Conservation (phyloP, 2,797 vertebrate genomes). For the Moxostoma hubbsi region DNA sequence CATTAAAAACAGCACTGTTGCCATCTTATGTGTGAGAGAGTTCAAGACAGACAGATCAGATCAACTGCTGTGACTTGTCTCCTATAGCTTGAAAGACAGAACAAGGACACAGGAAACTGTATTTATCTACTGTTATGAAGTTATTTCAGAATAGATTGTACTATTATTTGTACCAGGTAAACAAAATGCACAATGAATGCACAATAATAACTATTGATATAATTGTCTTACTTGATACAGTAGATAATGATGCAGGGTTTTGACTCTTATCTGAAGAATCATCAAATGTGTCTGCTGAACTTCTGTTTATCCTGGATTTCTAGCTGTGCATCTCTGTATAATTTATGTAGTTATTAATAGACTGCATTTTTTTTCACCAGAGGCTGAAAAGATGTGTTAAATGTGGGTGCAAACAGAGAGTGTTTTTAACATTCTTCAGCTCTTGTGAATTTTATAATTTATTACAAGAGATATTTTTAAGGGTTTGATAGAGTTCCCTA, state of each 20-base stretch:
- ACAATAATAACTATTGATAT: too few species aligned
- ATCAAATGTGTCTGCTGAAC: neutral
- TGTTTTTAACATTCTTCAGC: neutral
- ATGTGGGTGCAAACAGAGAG: too few species aligned
- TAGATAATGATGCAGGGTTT: too few species aligned
- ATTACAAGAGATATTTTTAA: neutral
- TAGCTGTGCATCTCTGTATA: neutral
- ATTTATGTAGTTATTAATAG: neutral
- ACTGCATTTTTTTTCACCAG: neutral
- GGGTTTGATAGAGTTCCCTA: neutral
- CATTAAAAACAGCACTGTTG: constrained; percentile 9
- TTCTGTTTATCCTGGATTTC: neutral
- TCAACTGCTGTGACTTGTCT: neutral
- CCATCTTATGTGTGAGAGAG: constrained; percentile 13
- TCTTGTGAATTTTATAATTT: neutral
- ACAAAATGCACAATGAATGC: too few species aligned
- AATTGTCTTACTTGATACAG: too few species aligned
- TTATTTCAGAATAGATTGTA: too few species aligned
- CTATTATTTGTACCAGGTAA: too few species aligned
- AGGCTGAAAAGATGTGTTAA: too few species aligned
- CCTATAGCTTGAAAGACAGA: neutral
- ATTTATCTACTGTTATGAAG: too few species aligned
- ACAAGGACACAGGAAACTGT: too few species aligned
- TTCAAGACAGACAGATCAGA: constrained; percentile 1
- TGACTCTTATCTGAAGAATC: too few species aligned